Evolutionary conservation across 2,888 invertebrate species (phyloP), one percentile per base, ranked within the genome.

Genomic region (Eutolmus rufibarbis): DNA sequence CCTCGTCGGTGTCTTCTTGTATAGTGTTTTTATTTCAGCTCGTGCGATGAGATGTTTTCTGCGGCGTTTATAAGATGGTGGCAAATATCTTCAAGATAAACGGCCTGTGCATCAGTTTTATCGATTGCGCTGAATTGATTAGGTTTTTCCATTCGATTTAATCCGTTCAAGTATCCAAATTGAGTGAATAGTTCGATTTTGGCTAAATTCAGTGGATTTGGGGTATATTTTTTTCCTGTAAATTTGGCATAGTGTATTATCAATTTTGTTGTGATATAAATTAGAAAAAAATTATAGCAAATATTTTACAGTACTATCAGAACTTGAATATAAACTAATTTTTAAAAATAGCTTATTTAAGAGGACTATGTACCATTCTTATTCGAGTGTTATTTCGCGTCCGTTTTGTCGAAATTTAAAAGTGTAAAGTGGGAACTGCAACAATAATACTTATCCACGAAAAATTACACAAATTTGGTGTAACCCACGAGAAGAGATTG

Each of bases 1-100:
- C 74, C 85, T 74, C 46, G n/a, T 74, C 66, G 74, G 40, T 43
- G 37, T 14, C 46, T n/a, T 23, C 14, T 56, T 56, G 46, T 56
- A 40, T 40, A 86, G 86, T 77, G 76, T 86, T 66, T 56, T 76
- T 77, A 77, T 56, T 51, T 86, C 77, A 77, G 76, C 56, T 51
- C 23, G 66, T 86, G 86, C 40, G 86, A 74, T 85, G 85, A 74
- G 85, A 74, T 85, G 74, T 74, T 85, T 46, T 43, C 85, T 79
- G 85, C 43, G 74, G 28, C 74, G 40, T 85, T 81, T 85, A 85
- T 86, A 88, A 88, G 87, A 88, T 88, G 88, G 88, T 88, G 88
- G 88, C 86, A 88, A 88, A 87, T 88, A 88, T 88, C 87, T 86
- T 66, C 37, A 86, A 86, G 77, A 86, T 77, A 78, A 74, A 51